Conservation (phyloP, 2,797 vertebrate genomes). For the Dendrocincla tyrannina region DNA sequence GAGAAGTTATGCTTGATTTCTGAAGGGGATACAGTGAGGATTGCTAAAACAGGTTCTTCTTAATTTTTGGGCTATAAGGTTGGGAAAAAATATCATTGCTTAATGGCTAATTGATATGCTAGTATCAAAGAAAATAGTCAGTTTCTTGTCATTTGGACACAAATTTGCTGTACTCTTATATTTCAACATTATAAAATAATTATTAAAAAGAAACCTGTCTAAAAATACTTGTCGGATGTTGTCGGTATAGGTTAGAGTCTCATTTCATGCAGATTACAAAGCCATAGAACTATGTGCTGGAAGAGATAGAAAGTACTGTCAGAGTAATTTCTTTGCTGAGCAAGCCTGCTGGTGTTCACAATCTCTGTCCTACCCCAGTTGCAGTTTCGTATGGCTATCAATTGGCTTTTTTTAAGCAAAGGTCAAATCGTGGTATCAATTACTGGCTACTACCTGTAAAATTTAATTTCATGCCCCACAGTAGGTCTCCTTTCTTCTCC, state of each 20-base stretch:
- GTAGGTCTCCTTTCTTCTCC: slow-evolving; percentile 71
- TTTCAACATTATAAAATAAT: neutral
- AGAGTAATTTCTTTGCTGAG: neutral
- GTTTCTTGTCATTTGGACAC: neutral
- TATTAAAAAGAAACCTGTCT: neutral
- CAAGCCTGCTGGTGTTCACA: slow-evolving; percentile 1
- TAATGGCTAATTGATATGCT: neutral
- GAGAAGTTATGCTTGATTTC: neutral
- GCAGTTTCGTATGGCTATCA: slow-evolving; percentile 1
- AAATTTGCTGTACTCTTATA: neutral
- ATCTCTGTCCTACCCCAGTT: neutral
- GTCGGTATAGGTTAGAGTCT: neutral
- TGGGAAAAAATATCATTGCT: neutral
- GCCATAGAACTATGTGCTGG: neutral
- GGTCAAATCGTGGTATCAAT: slow-evolving; percentile 72
- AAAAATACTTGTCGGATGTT: neutral
- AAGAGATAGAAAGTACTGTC: neutral
- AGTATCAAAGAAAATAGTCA: neutral
- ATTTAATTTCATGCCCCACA: slow-evolving; percentile 76
- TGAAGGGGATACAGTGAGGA: fast-evolving
- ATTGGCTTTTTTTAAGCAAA: slow-evolving; percentile 52
- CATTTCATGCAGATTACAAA: neutral
- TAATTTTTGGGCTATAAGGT: neutral
- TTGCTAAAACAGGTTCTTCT: neutral
- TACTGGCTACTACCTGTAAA: slow-evolving; percentile 76